Conservation (phyloP, 2,113 vertebrate genomes). For the Pongo pygmaeus region DNA sequence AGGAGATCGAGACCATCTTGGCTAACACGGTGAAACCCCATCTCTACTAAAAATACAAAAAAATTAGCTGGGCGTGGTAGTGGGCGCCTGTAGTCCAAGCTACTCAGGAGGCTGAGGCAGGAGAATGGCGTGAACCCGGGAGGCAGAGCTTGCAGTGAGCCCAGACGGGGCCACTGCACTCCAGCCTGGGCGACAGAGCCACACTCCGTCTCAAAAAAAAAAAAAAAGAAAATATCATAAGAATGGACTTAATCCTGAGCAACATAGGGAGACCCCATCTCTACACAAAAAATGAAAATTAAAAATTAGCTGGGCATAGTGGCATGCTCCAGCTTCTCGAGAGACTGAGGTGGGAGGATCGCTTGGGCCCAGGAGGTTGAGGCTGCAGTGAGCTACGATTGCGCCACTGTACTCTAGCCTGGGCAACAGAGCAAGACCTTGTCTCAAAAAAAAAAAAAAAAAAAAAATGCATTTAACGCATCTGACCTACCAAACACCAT, state of each 20-base stretch:
- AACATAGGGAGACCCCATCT: neutral
- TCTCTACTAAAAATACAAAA: too few species aligned
- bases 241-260: neutral
- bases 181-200: too few species aligned
- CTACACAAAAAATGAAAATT: neutral
- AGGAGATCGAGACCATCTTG: too few species aligned
- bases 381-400: neutral
- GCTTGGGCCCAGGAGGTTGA: neutral
- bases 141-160: too few species aligned
- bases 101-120: too few species aligned
- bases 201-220: too few species aligned
- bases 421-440: neutral
- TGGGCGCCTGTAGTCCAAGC: fast-evolving
- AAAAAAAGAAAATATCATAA: too few species aligned
- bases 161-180: too few species aligned
- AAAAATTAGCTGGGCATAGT: neutral
- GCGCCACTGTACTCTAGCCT: neutral
- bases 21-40: too few species aligned
- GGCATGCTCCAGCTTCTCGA: neutral
- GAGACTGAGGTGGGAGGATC: neutral
- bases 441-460: neutral
- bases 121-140: too few species aligned
- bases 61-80: too few species aligned
- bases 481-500: neutral
- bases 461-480: neutral